phyloP scores from a whole-genome alignment of 2,888 invertebrate species.

The Bimastos eiseni region DNA sequence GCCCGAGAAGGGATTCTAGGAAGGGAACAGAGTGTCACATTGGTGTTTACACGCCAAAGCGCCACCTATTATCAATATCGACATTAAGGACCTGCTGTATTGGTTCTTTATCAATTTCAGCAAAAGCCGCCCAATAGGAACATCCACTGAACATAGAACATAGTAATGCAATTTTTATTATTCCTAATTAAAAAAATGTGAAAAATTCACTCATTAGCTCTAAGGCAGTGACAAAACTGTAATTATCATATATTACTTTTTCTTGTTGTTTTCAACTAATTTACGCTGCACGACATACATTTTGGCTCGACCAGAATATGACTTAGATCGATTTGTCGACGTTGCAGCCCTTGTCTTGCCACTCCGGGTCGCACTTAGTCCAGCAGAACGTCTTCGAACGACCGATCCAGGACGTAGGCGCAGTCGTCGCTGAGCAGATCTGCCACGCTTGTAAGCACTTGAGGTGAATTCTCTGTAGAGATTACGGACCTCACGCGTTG shows the following conservation, averaged over 20 bases:
- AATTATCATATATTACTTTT: not conserved
- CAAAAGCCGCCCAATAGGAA: not conserved
- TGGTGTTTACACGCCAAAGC: too few species aligned
- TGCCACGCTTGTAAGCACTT: not conserved
- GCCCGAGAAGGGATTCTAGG: too few species aligned
- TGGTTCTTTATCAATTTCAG: not conserved
- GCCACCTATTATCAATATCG: too few species aligned
- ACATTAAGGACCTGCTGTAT: too few species aligned
- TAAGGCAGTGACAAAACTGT: not conserved
- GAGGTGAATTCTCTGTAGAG: not conserved
- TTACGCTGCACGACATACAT: not conserved
- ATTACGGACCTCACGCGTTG: constrained; percentile 16
- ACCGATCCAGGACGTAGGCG: constrained; percentile 18
- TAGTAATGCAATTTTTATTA: not conserved
- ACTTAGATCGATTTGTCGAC: not conserved
- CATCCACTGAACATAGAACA: not conserved
- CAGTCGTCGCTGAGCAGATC: not conserved
- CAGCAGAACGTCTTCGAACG: not conserved
- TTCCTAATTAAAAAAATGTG: not conserved
- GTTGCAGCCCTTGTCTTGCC: not conserved
- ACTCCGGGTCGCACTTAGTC: not conserved
- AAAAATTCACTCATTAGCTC: not conserved
- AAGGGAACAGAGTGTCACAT: too few species aligned
- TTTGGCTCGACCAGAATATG: not conserved
- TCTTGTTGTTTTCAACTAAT: not conserved